Evolutionary conservation across 2,888 invertebrate species (phyloP), one percentile per base, ranked within the genome.

Genomic region (Drosophila falleni): DNA sequence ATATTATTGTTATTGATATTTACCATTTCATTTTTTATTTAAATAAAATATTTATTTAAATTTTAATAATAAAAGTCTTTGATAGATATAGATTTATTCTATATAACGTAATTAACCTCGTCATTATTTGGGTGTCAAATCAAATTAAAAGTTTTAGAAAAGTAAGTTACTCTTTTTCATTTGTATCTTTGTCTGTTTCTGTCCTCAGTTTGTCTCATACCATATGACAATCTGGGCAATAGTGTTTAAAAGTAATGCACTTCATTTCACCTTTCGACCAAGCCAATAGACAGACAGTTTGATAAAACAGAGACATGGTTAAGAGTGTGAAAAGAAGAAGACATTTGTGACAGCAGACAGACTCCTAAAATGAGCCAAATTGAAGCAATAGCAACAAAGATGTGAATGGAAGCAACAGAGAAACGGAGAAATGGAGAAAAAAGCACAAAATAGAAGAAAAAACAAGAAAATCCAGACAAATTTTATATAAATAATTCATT

Each of bases 401-500:
- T 62, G 55, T 26, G 8, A 15, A 47, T 39, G 31, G 31, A 37
- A 60, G 49, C 42, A 54, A 31, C 10, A 61, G 44, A 65, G 42
- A 47, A 64, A 47, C 10, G 6, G 5, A 37, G 42, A 47, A 64
- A 47, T 9, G 6, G 5, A 37, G 26, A 42, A 42, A 59, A 58
- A 44, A 11, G 37, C 13, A 9, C 31, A 47, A 55, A 33, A 53
- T 13, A 16, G 15, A 15, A 41, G 29, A n/a, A 56, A 19, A 41
- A 42, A 41, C 16, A 41, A 51, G 55, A 78, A 78, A 82, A 71
- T 67, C 84, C 86, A 90, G 91, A 91, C 91, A 80, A 73, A 87
- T 83, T 89, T 84, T 78, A 81, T 83, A 89, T 91, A 91, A 91
- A 90, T 91, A 88, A 90, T 91, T 89, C 87, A 90, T 88, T 86